phyloP scores from a whole-genome alignment of 2,113 vertebrate species.

The Vulpes vulpes region DNA sequence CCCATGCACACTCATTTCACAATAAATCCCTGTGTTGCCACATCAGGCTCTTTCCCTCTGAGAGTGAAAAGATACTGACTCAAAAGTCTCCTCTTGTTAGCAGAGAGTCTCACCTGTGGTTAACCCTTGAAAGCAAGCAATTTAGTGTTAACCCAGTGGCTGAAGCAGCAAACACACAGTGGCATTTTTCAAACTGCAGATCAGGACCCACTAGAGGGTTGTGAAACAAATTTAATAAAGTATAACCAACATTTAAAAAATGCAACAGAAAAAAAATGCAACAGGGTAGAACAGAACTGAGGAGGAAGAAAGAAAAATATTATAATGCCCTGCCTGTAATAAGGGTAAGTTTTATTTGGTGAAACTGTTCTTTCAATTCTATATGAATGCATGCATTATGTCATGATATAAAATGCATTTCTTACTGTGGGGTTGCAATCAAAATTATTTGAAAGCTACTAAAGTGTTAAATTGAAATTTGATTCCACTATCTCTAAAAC shows the following conservation, averaged over 20 bases:
- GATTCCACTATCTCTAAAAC: not conserved
- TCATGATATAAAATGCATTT: not conserved
- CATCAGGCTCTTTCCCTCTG: not conserved
- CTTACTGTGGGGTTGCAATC: not conserved
- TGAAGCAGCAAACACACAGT: too few species aligned
- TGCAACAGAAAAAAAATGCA: not conserved
- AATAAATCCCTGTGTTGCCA: fast-evolving
- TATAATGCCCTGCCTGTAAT: not conserved
- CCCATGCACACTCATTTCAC: not conserved
- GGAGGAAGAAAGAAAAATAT: not conserved
- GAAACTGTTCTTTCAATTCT: not conserved
- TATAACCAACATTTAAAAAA: not conserved
- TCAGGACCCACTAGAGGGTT: not conserved
- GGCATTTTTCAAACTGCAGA: not conserved
- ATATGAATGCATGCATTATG: not conserved
- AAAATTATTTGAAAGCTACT: conserved; percentile 15
- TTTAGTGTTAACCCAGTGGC: not conserved
- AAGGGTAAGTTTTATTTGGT: not conserved
- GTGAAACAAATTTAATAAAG: not conserved
- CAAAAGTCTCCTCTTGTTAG: not conserved
- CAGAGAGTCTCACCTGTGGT: not conserved
- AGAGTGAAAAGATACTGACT: not conserved
- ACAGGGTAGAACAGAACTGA: not conserved
- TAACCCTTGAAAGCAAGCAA: not conserved
- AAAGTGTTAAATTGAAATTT: not conserved